phyloP scores from a whole-genome alignment of 2,888 invertebrate species.

The Notodonta ziczac region DNA sequence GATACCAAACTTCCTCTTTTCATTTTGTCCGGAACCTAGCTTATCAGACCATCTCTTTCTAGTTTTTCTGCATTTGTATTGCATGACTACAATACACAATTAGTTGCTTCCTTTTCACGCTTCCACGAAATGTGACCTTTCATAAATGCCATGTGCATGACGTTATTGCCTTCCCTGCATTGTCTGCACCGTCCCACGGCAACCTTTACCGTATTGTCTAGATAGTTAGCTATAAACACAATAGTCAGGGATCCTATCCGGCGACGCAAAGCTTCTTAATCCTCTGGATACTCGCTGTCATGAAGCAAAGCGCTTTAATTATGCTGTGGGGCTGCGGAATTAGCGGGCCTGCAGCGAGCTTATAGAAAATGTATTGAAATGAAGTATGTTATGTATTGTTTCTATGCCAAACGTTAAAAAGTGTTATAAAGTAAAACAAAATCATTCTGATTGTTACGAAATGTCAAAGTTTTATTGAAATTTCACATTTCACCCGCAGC shows the following conservation, averaged over 20 bases:
- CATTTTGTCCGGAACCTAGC: too few species aligned
- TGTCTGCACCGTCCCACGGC: background rate
- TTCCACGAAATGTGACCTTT: conserved; percentile 3
- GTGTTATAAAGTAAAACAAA: too few species aligned
- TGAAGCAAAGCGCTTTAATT: conserved; percentile 39
- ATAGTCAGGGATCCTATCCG: conserved; percentile 15
- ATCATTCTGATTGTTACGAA: too few species aligned
- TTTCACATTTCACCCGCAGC: too few species aligned
- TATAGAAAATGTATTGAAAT: too few species aligned
- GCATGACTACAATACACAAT: background rate
- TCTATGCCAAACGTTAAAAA: too few species aligned
- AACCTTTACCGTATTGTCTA: conserved; percentile 1
- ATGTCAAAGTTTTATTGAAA: too few species aligned
- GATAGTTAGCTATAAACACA: background rate
- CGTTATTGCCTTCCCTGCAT: background rate
- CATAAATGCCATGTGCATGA: background rate
- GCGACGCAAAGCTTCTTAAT: conserved; percentile 45
- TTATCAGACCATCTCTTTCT: too few species aligned
- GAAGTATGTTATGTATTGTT: too few species aligned
- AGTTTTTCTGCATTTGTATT: background rate
- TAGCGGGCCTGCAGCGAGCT: conserved; percentile 10
- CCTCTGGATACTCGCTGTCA: conserved; percentile 44
- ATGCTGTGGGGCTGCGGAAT: conserved; percentile 24
- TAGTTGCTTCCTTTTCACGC: background rate
- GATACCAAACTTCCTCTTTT: too few species aligned